Evolutionary conservation across 2,888 invertebrate genomes (phyloP), one percentile per base, ranked within the genome.

Genomic region (Saturnia japonica): DNA sequence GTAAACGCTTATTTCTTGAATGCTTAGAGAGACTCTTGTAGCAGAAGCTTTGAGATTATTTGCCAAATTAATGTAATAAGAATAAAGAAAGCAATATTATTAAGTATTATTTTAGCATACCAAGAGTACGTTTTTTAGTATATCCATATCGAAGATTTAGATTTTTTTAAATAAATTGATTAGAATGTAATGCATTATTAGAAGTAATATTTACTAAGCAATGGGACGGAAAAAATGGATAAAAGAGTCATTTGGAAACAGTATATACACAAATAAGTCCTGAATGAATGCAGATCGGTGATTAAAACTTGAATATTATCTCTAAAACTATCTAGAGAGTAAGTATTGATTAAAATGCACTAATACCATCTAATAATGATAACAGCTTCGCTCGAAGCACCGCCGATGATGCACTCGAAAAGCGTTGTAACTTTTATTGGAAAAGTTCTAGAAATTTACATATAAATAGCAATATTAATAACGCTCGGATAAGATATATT

Each of bases 401-500:
- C 77, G 78, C 78, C 79, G 82, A 79, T 80, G 77, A 72, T 80
- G 78, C 79, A 79, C 83, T 84, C 79, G 78, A 82, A 83, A 80
- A 80, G 76, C 84, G 82, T 75, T 85, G 87, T 90, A 91, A 92
- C 91, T 91, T 92, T 91, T 92, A 92, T 91, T 92, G 88, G 88
- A 89, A 92, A 92, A 92, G 92, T 91, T 91, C 80, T 78, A 76
- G 87, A 87, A 91, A 91, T 91, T 91, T 91, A 89, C 91, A 92
- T 91, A 86, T 87, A 85, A 84, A 85, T 87, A 83, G 86, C 89
- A 88, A 91, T 91, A 91, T 91, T 90, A 91, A 91, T 91, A 91
- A 47, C 68, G 60, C 70, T 68, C 34, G 22, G 19, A 7, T 67
- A 25, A 45, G 25, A 22, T 6, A 11, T 45, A 25, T 42, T 43